Evolutionary conservation across 2,113 vertebrate species (phyloP).

Genomic region (Cololabis saira): DNA sequence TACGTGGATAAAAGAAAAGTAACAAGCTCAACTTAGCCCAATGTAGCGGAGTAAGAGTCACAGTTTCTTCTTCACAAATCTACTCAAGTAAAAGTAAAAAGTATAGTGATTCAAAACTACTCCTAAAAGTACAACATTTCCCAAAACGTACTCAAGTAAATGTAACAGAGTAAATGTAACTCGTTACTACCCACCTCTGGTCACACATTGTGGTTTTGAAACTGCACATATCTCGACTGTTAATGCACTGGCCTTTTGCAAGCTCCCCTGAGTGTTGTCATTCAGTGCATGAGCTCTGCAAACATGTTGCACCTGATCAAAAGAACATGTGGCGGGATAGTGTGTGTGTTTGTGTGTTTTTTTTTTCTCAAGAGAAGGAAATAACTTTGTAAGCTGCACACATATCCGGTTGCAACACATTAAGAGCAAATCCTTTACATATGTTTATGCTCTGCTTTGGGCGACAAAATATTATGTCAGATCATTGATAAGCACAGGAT

Average conservation of each 20-base stretch:
- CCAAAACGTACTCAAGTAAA: no score
- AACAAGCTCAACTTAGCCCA: no score
- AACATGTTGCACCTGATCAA: conserved; percentile 27
- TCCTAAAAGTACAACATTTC: no score
- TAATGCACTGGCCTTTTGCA: neutral
- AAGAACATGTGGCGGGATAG: conserved; percentile 5
- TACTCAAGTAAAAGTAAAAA: no score
- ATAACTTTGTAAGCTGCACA: neutral
- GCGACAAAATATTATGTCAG: conserved; percentile 29
- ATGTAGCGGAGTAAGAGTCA: no score
- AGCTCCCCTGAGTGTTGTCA: neutral
- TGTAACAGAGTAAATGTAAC: no score
- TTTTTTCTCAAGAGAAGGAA: conserved; percentile 14
- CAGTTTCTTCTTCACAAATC: no score
- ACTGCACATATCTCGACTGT: neutral
- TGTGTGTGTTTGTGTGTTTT: neutral
- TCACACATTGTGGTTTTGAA: neutral
- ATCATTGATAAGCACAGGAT: conserved; percentile 35
- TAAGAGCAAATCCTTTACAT: conserved; percentile 36
- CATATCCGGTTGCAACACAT: conserved; percentile 18
- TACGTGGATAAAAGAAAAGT: no score
- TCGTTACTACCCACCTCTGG: no score
- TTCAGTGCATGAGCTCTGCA: conserved; percentile 14
- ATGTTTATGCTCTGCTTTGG: conserved; percentile 43
- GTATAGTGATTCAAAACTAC: no score